Conservation (phyloP, 2,888 invertebrate genomes). For the Tortricodes alternella region DNA sequence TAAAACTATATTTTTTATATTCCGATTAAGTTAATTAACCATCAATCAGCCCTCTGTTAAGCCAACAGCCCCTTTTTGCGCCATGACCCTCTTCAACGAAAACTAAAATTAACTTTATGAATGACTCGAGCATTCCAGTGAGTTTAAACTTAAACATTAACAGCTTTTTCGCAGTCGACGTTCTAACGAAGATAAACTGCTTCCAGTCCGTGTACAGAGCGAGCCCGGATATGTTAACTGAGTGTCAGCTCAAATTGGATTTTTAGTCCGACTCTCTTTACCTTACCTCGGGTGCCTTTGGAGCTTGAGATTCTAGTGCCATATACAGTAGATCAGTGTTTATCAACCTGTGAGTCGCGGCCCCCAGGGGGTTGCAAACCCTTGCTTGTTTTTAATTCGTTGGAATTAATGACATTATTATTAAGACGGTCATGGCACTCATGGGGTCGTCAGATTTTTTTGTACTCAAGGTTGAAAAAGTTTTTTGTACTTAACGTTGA, state of each 20-base stretch:
- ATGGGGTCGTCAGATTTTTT: too few relatives aligned
- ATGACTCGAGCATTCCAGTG: slow-evolving; percentile 13
- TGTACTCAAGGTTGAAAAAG: too few relatives aligned
- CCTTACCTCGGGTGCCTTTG: neutral
- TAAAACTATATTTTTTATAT: slow-evolving; percentile 5
- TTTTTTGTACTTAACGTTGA: too few relatives aligned
- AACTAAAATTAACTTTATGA: slow-evolving; percentile 26
- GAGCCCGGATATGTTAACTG: slow-evolving; percentile 4
- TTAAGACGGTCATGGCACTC: too few relatives aligned
- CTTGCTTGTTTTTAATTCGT: too few relatives aligned
- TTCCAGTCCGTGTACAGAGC: neutral
- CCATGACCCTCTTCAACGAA: slow-evolving; percentile 22
- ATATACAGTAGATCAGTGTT: too few relatives aligned
- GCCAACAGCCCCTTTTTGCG: slow-evolving; percentile 15
- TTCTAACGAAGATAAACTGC: slow-evolving; percentile 27
- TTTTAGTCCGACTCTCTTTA: slow-evolving; percentile 10
- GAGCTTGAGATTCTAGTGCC: too few relatives aligned
- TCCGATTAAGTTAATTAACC: neutral
- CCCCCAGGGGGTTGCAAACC: too few relatives aligned
- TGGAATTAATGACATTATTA: too few relatives aligned
- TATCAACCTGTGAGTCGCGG: too few relatives aligned
- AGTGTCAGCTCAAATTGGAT: slow-evolving; percentile 10
- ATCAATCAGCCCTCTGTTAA: slow-evolving; percentile 11
- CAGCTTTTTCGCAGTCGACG: slow-evolving; percentile 23
- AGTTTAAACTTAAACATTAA: slow-evolving; percentile 23